Evolutionary conservation across 2,797 vertebrate species (phyloP), one percentile per base, ranked within the genome.

Genomic region (Loriculus beryllinus): DNA sequence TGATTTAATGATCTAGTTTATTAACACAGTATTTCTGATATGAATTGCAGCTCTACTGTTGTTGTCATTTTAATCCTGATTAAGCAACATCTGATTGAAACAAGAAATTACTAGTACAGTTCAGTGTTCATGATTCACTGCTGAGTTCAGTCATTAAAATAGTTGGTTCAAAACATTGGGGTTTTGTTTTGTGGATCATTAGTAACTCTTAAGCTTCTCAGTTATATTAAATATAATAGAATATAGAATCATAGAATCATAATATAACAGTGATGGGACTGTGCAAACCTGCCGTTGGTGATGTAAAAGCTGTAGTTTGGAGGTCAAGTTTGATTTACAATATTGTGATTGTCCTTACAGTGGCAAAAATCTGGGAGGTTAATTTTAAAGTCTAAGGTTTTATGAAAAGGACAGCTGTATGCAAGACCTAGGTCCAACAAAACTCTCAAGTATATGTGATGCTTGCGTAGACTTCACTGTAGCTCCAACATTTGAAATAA

Each of bases 391-490:
- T n/a, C 23, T 67, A 40, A 78, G 42, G n/a, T 62, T 67, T 69
- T 65, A 49, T 47, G 77, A 25, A 68, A 31, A 52, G 18, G 12
- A 40, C 42, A 88, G 19, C 7, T 83, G 6, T 54, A 14, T 43
- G 13, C 25, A 69, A 54, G 47, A 74, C 19, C 18, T 52, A 20
- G 8, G 16, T 59, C 5, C 25, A 21, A 9, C 37, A 43, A 21
- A 90, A 37, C 42, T 77, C 33, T 25, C 7, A 8, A 20, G 15
- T n/a, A 14, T n/a, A 11, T 2, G 0, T 1, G 1, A 26, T 57
- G 80, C 45, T 68, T 80, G 28, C 22, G 15, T 9, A 60, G 65
- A 42, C 12, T 81, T 88, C 23, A 37, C 13, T 40, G 28, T 70
- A 82, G 31, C n/a, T 37, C 16, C 33, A 47, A 23, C 31, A 20